These are phyloP conservation scores for Spicauda simplicius DNA, from an alignment of 2,888 invertebrate genomes.

Conservation along the genomic window DNA sequence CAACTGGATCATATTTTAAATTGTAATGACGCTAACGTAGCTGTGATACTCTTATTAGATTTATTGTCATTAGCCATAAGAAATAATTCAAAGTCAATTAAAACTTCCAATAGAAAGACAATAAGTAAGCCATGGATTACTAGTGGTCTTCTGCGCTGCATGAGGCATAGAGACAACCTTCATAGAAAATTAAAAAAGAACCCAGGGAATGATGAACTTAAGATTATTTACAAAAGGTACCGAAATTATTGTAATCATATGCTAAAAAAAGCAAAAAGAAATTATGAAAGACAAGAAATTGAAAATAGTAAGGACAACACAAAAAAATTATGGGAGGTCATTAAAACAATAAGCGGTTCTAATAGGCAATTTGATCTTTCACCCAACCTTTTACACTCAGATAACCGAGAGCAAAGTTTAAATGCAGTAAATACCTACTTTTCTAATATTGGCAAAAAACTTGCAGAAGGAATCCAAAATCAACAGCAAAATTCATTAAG, in stretches of 20 bases:
- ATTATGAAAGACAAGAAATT: constrained; percentile 32
- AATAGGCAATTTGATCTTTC: no score
- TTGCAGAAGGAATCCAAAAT: no score
- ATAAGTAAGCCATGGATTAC: no score
- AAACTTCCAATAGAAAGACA: neutral
- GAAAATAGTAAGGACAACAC: no score
- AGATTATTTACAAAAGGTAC: constrained; percentile 27
- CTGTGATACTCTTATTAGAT: neutral
- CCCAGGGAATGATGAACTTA: constrained; percentile 28
- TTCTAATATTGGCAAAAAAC: no score
- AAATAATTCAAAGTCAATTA: neutral
- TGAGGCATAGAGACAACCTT: constrained; percentile 36
- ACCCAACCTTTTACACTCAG: no score
- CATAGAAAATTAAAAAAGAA: constrained; percentile 33
- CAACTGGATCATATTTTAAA: neutral
- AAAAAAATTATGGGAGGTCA: constrained; percentile 34
- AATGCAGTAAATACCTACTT: no score
- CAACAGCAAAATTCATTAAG: no score
- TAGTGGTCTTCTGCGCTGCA: constrained; percentile 27
- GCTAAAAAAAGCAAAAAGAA: constrained; percentile 36
- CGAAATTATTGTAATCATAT: constrained; percentile 18
- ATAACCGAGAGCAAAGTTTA: no score
- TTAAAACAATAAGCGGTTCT: constrained; percentile 23
- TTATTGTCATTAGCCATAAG: neutral
- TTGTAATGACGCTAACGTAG: neutral